Base-by-base conservation (phyloP, 2,797 vertebrate species). In the Philypnodon macrostomus region DNA sequence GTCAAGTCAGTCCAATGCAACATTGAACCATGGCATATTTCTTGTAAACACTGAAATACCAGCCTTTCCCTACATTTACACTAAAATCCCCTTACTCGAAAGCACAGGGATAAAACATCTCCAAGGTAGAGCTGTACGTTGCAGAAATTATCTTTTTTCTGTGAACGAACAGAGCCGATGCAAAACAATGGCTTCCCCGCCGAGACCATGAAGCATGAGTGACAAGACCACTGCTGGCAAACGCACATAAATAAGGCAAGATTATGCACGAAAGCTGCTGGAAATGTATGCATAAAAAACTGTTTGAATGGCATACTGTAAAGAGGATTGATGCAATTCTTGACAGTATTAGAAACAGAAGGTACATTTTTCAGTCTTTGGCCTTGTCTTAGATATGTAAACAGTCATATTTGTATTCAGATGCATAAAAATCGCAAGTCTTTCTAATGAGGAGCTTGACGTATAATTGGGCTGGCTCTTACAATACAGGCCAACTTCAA, bases 401-500 rank as follows among this genome's bases (percentile, higher is more conserved):
- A 51, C 36, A 40, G 19, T 7, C 48, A 13, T 12, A 36, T 47
- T 21, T 36, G 8, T 8, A 33, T 33, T 17, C 35, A 30, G 23
- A 41, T 2, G n/a, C 24, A 7, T 5, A 47, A 38, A 69, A 38
- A 50, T 7, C 27, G 50, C 4, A 37, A 35, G 37, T 42, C 38
- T 44, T n/a, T 7, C 48, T 53, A 61, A 70, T 44, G 34, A 70
- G 49, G 5, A 36, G 55, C 38, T 66, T 37, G 27, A 7, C n/a
- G 40, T 21, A 32, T 59, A 57, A 69, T 48, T 47, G 73, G 49
- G 58, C 29, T 1, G 14, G 5, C 16, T 53, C 14, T n/a, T 4
- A 47, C 46, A 58, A 69, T 50, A 32, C 53, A 56, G 42, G 30
- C 45, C 16, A n/a, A 60, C 50, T 55, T 75, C 60, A 75, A 68